Evolutionary conservation across 2,113 vertebrate genomes (phyloP).

Genomic region (Brachionichthys hirsutus): DNA sequence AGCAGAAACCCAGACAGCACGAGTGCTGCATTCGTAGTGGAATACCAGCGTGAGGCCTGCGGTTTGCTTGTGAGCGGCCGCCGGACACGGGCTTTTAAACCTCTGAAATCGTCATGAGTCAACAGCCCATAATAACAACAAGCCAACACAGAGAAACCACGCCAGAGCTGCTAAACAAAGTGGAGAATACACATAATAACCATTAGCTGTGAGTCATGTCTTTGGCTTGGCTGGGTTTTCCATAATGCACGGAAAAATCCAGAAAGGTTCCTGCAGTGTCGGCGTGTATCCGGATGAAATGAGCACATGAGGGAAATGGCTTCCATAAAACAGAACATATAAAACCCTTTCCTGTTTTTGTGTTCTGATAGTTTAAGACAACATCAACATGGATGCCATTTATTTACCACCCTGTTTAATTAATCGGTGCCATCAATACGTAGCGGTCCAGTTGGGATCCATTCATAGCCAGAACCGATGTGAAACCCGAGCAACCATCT

Average conservation of each 20-base stretch:
- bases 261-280: neutral
- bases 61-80: conserved; percentile 29
- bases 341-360: conserved; percentile 1
- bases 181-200: conserved; percentile 24
- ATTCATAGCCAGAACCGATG: neutral
- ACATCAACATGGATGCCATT: neutral
- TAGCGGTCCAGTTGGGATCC: neutral
- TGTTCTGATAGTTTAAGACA: neutral
- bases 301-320: conserved; percentile 11
- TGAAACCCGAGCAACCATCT: neutral
- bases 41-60: conserved; percentile 1
- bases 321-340: neutral
- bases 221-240: conserved; percentile 5
- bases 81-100: conserved; percentile 33
- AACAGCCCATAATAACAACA: conserved; percentile 49
- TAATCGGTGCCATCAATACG: neutral
- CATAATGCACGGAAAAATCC: neutral
- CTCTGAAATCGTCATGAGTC: conserved; percentile 55
- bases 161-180: neutral
- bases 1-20: conserved; percentile 13
- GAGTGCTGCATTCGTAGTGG: neutral
- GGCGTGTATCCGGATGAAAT: conserved; percentile 13
- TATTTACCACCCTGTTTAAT: neutral
- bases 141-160: conserved; percentile 17
- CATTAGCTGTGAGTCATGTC: conserved; percentile 45